Evolutionary conservation across 2,888 invertebrate species (phyloP).

Genomic region (Zeuzera pyrina): DNA sequence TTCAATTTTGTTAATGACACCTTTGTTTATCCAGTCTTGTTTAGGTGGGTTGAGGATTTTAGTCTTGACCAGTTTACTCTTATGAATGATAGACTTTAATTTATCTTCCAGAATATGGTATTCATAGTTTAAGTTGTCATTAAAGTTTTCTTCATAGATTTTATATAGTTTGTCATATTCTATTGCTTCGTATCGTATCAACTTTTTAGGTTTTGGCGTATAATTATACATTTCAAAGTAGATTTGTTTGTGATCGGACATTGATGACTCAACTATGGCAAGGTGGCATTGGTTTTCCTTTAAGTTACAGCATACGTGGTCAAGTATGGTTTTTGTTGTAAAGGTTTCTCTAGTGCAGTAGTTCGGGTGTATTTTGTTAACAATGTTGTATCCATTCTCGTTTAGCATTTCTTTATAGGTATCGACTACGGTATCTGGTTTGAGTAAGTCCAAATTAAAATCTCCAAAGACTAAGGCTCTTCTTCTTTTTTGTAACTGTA

Average conservation of each 20-base stretch:
- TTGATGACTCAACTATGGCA: constrained; percentile 11
- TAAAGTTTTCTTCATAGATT: background rate
- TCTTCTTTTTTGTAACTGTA: constrained; percentile 3
- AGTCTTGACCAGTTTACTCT: constrained; percentile 7
- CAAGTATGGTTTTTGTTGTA: constrained; percentile 9
- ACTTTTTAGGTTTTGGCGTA: constrained; percentile 1
- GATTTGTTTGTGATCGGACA: constrained; percentile 17
- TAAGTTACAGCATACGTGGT: constrained; percentile 11
- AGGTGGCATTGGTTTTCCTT: constrained; percentile 7
- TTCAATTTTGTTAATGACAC: constrained; percentile 14
- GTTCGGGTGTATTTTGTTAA: constrained; percentile 11
- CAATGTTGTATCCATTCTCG: constrained; percentile 6
- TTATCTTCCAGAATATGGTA: background rate
- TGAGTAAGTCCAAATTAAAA: constrained; percentile 6
- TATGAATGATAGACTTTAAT: background rate
- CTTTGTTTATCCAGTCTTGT: constrained; percentile 19
- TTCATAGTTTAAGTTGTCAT: background rate
- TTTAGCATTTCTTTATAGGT: constrained; percentile 8
- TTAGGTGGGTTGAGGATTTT: constrained; percentile 14
- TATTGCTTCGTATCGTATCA: constrained; percentile 8
- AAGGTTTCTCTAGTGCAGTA: constrained; percentile 11
- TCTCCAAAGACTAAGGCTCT: constrained; percentile 8
- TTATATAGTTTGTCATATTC: constrained; percentile 10
- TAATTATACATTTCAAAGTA: constrained; percentile 11
- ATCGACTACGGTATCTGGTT: background rate